Evolutionary conservation across 1,140 invertebrate species (phyloP), one percentile per base, ranked within the genome.

Genomic region (Drosophila kohkoa): DNA sequence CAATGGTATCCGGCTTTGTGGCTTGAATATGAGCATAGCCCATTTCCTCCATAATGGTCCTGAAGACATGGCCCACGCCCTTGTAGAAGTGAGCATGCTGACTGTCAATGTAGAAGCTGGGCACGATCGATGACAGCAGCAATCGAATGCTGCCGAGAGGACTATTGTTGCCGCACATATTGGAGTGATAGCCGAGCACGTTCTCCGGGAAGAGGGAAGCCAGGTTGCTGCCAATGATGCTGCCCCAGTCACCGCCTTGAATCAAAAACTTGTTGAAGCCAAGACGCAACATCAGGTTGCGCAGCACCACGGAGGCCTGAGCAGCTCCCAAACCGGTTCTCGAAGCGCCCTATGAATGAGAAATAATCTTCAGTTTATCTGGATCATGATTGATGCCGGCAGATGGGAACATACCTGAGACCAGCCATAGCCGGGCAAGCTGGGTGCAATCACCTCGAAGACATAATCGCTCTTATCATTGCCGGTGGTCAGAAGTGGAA

Each of bases 1-100:
- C 95, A 65, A 98, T 93, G 10, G 98, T 99, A 89, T 99, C 97
- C 6, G 98, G 98, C 92, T 98, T 98, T 0, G 97, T 97, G 1
- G 96, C 94, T 93, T 99, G 98, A 35, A 98, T 92, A 86, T 98
- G 96, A 20, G 96, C 81, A 81, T 98, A 98, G 8, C 97, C 98
- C 48, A 91, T 91, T 92, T 98, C 97, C 78, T 95, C 93, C 0
- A 97, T 7, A 0, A 96, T 1, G 54, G 64, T 65, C 2, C 54
- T 49, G 5, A 94, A 94, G 1, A 94, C 69, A 10, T 94, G 71
- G 0, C 82, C 90, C 4, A 96, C 38, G 0, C 96, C 96, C 89
- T 95, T 96, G 78, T 96, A 93, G 85, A 93, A 95, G 1, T 94
- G 89, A 4, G 93, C 77, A 51, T 95, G 89, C 77, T 94, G 92